Base-by-base conservation (phyloP, 1,140 invertebrate genomes). In the Platorchestia sp. region DNA sequence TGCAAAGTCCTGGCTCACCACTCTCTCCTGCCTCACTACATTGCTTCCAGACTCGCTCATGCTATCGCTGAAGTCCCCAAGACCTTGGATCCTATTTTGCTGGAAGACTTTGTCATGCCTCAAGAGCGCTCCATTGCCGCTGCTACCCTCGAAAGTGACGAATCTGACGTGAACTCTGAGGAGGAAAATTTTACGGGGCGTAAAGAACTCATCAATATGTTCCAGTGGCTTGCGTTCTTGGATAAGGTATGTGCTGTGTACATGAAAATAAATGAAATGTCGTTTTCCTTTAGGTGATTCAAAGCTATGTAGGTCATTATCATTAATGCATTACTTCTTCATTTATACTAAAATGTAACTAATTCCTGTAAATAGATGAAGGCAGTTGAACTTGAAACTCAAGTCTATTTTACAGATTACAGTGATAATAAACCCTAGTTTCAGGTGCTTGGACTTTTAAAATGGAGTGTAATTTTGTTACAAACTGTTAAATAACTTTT, bases 121-220 rank as follows among this genome's bases (percentile, higher is more conserved):
- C 90, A 95, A 16, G 95, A 43, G 45, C 47, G 41, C 16, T 93
- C 89, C 44, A 87, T 59, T 16, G 87, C 51, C n/a, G 41, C 51
- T 40, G 95, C 47, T 86, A 43, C 47, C 42, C 95, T 95, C 53
- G 96, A 96, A 86, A 96, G 95, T 95, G 96, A 96, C 41, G 96
- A 96, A 41, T 93, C 91, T 27, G 91, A 93, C 91, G 91, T 40
- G 44, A 93, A 93, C 91, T 45, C 91, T 45, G 96, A 96, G 19
- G 96, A 95, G n/a, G 95, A 96, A 87, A 96, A 96, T 45, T 96
- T 96, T 91, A 95, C 96, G 36, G 96, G 96, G n/a, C 95, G 53
- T 51, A 96, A 47, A 95, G 96, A 96, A 95, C 45, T 96, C 16
- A 95, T 95, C 42, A 95, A 95, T 22, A 95, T 96, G 91, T 91